These are phyloP conservation scores for Pteria penguin DNA, from an alignment of 2,888 invertebrate species.

Conservation along the genomic window DNA sequence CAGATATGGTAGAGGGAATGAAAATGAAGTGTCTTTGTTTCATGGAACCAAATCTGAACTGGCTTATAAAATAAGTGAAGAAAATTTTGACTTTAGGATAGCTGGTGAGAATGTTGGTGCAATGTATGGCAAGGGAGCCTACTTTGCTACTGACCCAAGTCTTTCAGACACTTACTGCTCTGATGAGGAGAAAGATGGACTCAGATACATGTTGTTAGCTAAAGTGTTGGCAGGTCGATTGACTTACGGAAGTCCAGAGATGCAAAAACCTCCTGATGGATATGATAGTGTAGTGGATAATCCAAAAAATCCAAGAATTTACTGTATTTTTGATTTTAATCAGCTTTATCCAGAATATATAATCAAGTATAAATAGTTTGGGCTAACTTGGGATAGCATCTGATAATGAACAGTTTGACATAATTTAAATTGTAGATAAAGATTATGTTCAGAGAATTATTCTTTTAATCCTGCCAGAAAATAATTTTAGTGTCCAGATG, in stretches of 20 bases:
- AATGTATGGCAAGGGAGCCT: conserved; percentile 13
- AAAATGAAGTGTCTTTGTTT: conserved; percentile 13
- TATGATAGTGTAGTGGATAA: conserved; percentile 15
- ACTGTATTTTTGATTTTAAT: conserved; percentile 24
- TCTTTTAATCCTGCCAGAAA: too few species aligned
- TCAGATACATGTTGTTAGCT: conserved; percentile 2
- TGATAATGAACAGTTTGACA: too few species aligned
- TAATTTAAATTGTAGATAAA: too few species aligned
- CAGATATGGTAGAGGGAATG: conserved; percentile 16
- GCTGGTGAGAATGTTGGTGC: conserved; percentile 11
- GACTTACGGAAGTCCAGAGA: background rate
- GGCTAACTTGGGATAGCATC: too few species aligned
- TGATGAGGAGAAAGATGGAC: conserved; percentile 7
- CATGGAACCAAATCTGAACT: conserved; percentile 21
- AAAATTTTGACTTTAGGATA: conserved; percentile 22
- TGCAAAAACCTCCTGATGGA: conserved; percentile 11
- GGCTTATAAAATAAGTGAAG: conserved; percentile 14
- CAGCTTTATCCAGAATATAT: conserved; percentile 27
- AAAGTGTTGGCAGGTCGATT: conserved; percentile 9
- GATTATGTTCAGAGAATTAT: too few species aligned
- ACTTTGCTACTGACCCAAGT: background rate
- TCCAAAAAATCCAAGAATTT: conserved; percentile 8
- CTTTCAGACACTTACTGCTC: conserved; percentile 16
- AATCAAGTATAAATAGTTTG: conserved; percentile 19
- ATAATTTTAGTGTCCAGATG: too few species aligned